Evolutionary conservation across 2,797 vertebrate species (phyloP).

Genomic region (Cercopithecus petaurista): DNA sequence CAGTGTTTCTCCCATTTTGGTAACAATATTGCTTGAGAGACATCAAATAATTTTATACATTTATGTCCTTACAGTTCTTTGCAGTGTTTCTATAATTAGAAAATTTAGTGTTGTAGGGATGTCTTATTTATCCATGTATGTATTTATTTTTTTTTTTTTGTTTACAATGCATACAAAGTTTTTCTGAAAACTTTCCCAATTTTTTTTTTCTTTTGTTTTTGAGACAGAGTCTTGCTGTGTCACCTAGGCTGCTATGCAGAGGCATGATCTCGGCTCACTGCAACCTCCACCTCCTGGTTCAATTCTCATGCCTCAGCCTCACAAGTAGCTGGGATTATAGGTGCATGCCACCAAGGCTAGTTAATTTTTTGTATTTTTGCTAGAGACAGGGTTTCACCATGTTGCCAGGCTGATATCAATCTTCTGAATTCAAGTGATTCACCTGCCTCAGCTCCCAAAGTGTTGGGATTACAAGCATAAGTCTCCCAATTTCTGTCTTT

Average conservation of each 20-base stretch:
- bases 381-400: not conserved
- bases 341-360: not conserved
- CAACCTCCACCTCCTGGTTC: not conserved
- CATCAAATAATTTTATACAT: not conserved
- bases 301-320: not conserved
- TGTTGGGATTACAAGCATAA: not conserved
- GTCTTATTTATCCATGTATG: not conserved
- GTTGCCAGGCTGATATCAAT: not conserved
- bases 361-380: not conserved
- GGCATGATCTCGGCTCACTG: not conserved
- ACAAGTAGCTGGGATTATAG: not conserved
- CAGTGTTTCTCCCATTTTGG: not conserved
- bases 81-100: not conserved
- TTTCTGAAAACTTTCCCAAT: not conserved
- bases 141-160: not conserved
- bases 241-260: not conserved
- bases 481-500: not conserved
- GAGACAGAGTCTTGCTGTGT: not conserved
- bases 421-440: not conserved
- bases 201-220: not conserved
- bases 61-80: not conserved
- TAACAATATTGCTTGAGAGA: not conserved
- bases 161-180: not conserved
- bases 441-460: not conserved
- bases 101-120: not conserved